Base-by-base conservation (phyloP, 2,888 invertebrate genomes). In the Xanthorhoe designata region DNA sequence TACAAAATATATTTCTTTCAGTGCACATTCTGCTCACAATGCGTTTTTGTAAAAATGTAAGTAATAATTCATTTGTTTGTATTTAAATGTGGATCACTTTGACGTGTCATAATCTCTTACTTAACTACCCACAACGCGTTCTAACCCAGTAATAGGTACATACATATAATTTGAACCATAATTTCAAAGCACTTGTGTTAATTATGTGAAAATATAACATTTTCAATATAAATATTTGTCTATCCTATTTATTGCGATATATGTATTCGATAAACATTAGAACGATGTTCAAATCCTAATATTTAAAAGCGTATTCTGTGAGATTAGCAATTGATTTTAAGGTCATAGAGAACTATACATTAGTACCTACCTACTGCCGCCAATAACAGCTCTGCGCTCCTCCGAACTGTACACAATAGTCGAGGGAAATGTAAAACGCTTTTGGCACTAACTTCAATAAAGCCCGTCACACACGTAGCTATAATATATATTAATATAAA, bases 361-460 rank as follows among this genome's bases (percentile, higher is more conserved):
- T 67, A 17, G 35, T 24, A 24, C n/a, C n/a, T 24, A 24, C 2
- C n/a, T 47, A 68, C 62, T 70, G 64, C 64, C 69, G 72, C 72
- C 71, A 74, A n/a, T n/a, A n/a, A 64, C 69, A 72, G 73, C 75
- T 79, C 69, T 60, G 76, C 69, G 60, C 69, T 74, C 77, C 70
- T 75, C 74, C 77, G 72, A 81, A 79, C 81, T 84, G 84, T 86
- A 85, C 81, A 85, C 77, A 79, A 76, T 80, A 82, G 69, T 84
- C 77, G 78, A 85, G 82, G 81, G 79, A 80, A 84, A 81, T 85
- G 86, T 87, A 85, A 84, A 86, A 89, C 88, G 89, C 91, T 89
- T 89, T 93, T 93, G 92, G 92, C 92, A 93, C 92, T 92, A 93
- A 90, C 88, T 89, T 91, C 82, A 83, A 90, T 90, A 88, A 88